Evolutionary conservation across 2,113 vertebrate genomes (phyloP), one percentile per base, ranked within the genome.

Genomic region (Camelus dromedarius): DNA sequence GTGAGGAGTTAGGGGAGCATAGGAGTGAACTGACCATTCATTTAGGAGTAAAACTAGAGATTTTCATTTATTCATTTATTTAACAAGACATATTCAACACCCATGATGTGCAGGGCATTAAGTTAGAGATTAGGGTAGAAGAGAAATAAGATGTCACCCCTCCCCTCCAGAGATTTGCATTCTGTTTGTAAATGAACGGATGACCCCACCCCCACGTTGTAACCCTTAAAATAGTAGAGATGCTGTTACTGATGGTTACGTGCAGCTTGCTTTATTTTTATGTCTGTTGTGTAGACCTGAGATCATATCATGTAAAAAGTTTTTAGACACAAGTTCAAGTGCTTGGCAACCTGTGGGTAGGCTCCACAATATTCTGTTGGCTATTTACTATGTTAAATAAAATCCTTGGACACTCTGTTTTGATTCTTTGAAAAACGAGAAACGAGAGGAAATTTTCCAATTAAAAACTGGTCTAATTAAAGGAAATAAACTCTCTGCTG

Each of bases 381-480:
- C 56, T 10, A 54, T 90, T 97, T 81, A 26, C 69, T 81, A 52
- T 58, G 82, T 60, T 67, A 35, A 75, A 30, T 76, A 88, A 82
- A 93, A 82, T 88, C 94, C 38, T 92, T 93, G 75, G 77, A 50
- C 24, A 18, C 20, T 42, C 42, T 95, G 84, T 89, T 96, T 97
- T 89, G 97, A 91, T 83, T 85, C 86, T 86, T 89, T 94, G 90
- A 95, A 89, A 94, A 94, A 95, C 70, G 90, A 93, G 83, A 96
- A 93, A 70, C 0, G 28, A 87, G 89, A 86, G 96, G 94, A 96
- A 96, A 96, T 42, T 80, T 94, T 97, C 97, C 97, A 98, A 98
- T 98, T 97, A 97, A 95, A 96, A 97, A 58, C 94, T 86, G 75
- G 30, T 60, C 96, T 96, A 97, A 97, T 97, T 87, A 98, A 98